Conservation (phyloP, 2,113 vertebrate species). For the Hyperoodon ampullatus region DNA sequence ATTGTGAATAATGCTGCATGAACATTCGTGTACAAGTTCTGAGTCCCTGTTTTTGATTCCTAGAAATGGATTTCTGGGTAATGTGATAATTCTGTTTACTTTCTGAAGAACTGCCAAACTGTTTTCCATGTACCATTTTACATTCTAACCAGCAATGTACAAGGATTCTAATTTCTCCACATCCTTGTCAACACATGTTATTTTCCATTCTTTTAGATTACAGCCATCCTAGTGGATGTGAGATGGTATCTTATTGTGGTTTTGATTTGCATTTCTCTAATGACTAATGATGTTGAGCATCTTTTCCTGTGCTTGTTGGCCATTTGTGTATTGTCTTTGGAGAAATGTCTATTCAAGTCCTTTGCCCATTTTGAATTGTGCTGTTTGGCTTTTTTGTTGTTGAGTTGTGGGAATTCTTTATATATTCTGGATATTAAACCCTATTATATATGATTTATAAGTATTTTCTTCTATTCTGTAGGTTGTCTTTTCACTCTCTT, state of each 20-base stretch:
- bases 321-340: not conserved
- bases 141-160: not conserved
- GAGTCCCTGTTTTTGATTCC: constrained; percentile 20
- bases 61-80: not conserved
- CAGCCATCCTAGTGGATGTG: not conserved
- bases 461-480: not conserved
- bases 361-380: not conserved
- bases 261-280: constrained; percentile 2
- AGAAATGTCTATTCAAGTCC: not conserved
- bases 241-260: not conserved
- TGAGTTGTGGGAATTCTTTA: not conserved
- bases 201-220: not conserved
- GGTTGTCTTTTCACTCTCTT: not conserved
- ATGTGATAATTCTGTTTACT: not conserved
- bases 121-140: constrained; percentile 16
- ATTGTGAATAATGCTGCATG: not conserved
- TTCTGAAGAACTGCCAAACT: not conserved
- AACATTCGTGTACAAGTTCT: not conserved
- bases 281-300: not conserved
- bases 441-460: not conserved
- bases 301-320: not conserved
- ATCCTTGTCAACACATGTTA: not conserved
- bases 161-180: constrained; percentile 1
- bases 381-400: not conserved
- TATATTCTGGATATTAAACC: not conserved